phyloP scores from a whole-genome alignment of 1,140 invertebrate genomes.

The Lepidurus couesii region DNA sequence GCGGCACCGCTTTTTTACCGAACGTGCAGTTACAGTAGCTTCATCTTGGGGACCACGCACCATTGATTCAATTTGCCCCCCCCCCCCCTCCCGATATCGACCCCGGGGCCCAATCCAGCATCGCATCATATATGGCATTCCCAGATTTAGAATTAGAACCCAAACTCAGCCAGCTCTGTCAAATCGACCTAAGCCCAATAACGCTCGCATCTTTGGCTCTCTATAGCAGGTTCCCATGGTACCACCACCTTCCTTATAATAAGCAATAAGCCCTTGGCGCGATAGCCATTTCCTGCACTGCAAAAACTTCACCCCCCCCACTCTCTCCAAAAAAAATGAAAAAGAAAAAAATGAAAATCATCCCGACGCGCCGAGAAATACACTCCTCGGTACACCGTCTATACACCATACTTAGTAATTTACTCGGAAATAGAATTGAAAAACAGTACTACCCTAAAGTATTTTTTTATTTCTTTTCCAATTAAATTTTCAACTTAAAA shows the following conservation, averaged over 20 bases:
- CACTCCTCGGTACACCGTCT: no score
- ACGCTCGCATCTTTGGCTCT: constrained; percentile 14
- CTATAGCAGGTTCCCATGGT: constrained; percentile 7
- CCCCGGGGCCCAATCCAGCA: constrained; percentile 12
- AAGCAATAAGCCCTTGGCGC: neutral
- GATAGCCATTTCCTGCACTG: neutral
- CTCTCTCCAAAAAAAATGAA: no score
- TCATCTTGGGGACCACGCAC: constrained; percentile 20
- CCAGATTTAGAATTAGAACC: constrained; percentile 15
- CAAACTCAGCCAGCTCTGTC: constrained; percentile 1
- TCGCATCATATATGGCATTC: constrained; percentile 1
- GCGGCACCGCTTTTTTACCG: neutral
- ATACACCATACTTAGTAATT: no score
- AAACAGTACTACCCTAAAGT: no score
- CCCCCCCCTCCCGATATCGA: neutral
- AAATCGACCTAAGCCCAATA: constrained; percentile 13
- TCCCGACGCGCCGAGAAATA: no score
- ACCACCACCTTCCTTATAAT: constrained; percentile 1
- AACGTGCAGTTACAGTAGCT: constrained; percentile 17
- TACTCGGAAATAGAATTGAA: no score
- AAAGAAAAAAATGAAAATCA: no score
- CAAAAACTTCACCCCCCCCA: neutral
- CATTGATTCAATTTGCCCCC: constrained; percentile 11
- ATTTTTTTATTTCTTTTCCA: no score
- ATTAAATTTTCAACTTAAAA: no score